phyloP scores from a whole-genome alignment of 2,797 vertebrate species.

The Melanotaenia nigrans region DNA sequence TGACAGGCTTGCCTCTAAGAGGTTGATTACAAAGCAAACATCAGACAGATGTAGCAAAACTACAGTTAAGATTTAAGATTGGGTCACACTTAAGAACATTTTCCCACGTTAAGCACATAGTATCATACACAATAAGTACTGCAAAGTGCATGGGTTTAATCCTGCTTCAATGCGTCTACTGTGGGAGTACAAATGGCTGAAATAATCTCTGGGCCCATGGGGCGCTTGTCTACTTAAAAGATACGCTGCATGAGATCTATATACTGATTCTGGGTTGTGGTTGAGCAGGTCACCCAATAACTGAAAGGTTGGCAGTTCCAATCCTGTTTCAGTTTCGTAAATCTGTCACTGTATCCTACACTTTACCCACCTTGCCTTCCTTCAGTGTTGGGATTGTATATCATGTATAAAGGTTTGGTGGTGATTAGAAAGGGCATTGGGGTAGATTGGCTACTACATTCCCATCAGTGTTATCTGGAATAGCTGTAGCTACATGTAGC shows the following conservation, averaged over 20 bases:
- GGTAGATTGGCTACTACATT: too few relatives aligned
- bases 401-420: too few relatives aligned
- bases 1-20: neutral
- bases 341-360: too few relatives aligned
- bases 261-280: neutral
- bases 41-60: neutral
- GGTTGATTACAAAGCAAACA: slow-evolving; percentile 22
- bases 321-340: too few relatives aligned
- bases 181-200: slow-evolving; percentile 11
- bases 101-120: slow-evolving; percentile 1
- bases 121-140: neutral
- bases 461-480: too few relatives aligned
- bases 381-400: too few relatives aligned
- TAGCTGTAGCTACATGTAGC: too few relatives aligned
- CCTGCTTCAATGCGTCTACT: slow-evolving; percentile 1
- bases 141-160: slow-evolving; percentile 3
- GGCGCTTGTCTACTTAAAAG: neutral
- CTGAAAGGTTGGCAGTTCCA: too few relatives aligned
- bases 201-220: neutral
- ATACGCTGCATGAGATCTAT: neutral
- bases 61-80: slow-evolving; percentile 1
- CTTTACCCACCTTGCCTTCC: too few relatives aligned
- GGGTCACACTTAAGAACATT: neutral
- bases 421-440: too few relatives aligned
- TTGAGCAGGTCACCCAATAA: too few relatives aligned